These are phyloP conservation scores for Melanerpes aurifrons DNA, from an alignment of 2,113 vertebrate species.

Conservation along the genomic window DNA sequence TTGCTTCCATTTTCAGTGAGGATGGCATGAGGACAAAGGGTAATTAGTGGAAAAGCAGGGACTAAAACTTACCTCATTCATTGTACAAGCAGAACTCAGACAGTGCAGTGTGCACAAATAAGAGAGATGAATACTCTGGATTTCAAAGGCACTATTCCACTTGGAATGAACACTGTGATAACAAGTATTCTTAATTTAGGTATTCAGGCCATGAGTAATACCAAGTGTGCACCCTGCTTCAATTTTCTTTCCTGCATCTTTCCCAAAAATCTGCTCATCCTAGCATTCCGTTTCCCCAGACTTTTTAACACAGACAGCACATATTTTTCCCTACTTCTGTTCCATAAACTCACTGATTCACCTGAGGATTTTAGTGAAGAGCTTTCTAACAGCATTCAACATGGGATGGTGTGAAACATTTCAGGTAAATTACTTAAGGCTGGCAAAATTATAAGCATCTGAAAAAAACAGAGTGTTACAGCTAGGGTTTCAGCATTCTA, in stretches of 20 bases:
- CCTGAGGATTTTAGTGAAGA: background rate
- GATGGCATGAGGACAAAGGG: background rate
- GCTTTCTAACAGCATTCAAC: background rate
- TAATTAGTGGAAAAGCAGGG: background rate
- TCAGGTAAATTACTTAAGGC: background rate
- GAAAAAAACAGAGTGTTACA: background rate
- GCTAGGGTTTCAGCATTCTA: background rate
- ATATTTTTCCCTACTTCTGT: background rate
- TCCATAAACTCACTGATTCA: background rate
- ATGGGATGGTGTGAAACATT: background rate
- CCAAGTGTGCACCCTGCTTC: background rate
- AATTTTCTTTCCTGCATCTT: background rate
- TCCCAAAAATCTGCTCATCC: background rate
- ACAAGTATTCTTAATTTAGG: conserved; percentile 6
- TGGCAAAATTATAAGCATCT: background rate
- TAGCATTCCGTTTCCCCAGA: background rate
- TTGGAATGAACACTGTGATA: background rate
- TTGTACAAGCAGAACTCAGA: background rate
- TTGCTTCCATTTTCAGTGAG: background rate
- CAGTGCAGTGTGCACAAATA: background rate
- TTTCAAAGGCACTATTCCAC: background rate
- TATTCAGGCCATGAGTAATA: background rate
- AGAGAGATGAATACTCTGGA: background rate
- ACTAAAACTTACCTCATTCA: background rate
- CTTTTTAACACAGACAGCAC: background rate